Base-by-base conservation (phyloP, 2,888 invertebrate species). In the Phorcus lineatus region DNA sequence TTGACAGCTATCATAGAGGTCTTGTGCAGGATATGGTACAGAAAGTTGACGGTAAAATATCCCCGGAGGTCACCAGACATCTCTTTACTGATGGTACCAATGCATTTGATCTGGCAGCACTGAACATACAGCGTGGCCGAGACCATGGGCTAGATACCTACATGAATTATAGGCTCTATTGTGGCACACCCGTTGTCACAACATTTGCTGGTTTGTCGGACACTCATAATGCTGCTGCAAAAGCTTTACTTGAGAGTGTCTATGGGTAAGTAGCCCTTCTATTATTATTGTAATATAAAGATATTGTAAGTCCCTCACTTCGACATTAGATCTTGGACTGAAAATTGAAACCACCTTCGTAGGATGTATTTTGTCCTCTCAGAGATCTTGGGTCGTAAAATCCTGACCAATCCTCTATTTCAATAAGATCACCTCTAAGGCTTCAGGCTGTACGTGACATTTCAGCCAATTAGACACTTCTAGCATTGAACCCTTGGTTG, bases 61-160 rank as follows among this genome's bases (percentile, higher is more conserved):
- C 62, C 0, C 6, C 24, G n/a, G 62, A 62, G 62, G 13, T 62
- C 16, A 62, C 24, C 22, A n/a, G n/a, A 3, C 28, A 24, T 7
- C 62, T 62, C 4, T 62, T 62, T 28, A 11, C 24, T 24, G 62
- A 62, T 9, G 24, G 24, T 1, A 57, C 24, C 24, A 24, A 28
- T 4, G 9, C n/a, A 4, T 24, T 62, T 3, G 62, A 62, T 28
- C 11, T 62, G 13, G 24, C 13, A 22, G 22, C 62, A 2, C 62
- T 62, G 4, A 62, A 62, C 13, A 22, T 62, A 16, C 62, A 62
- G 28, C 24, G 62, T 28, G 62, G 24, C 16, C 19, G 62, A 24
- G 62, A 62, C n/a, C 62, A 62, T 24, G 62, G 62, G n/a, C 17
- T 62, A 80, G 96, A 96, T 13, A 93, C 96, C 0, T 98, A 97